Evolutionary conservation across 2,888 invertebrate genomes (phyloP).

Genomic region (Pyrochroa serraticornis): DNA sequence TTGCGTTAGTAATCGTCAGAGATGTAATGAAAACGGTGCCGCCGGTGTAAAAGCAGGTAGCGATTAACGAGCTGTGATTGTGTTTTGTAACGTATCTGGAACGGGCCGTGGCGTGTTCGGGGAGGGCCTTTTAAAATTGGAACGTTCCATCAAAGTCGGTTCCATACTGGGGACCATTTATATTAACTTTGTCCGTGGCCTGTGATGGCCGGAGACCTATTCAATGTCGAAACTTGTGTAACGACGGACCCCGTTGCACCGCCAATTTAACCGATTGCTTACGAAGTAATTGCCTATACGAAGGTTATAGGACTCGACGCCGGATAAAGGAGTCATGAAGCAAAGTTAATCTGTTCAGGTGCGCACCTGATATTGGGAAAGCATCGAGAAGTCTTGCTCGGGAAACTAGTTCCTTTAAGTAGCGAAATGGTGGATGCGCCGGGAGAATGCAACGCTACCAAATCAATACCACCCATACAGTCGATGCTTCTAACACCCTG

Average conservation of each 20-base stretch:
- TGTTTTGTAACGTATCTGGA: not conserved
- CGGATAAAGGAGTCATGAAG: too few species aligned
- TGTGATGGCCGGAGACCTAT: constrained; percentile 32
- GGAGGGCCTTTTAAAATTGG: constrained; percentile 38
- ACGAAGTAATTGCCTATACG: constrained; percentile 23
- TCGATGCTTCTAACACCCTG: too few species aligned
- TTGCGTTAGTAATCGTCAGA: constrained; percentile 22
- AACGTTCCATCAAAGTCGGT: constrained; percentile 46
- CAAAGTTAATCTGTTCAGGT: too few species aligned
- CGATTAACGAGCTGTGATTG: constrained; percentile 15
- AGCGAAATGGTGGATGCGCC: too few species aligned
- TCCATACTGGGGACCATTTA: constrained; percentile 44
- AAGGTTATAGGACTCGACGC: too few species aligned
- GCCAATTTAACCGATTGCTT: constrained; percentile 38
- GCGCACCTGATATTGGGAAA: too few species aligned
- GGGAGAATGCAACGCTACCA: too few species aligned
- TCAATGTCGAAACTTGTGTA: constrained; percentile 37
- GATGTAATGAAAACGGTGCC: constrained; percentile 15
- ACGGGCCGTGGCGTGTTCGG: constrained; percentile 15
- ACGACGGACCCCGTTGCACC: constrained; percentile 36
- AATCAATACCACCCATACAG: too few species aligned
- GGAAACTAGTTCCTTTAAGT: too few species aligned
- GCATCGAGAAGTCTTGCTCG: too few species aligned
- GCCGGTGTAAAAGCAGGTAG: constrained; percentile 5
- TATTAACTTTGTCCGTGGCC: constrained; percentile 40